Percentiles rank a stretch among this genome's conserved stretches.
Evolutionary conservation across 2,888 invertebrate genomes (phyloP).

Genomic region (Drosophila prolongata): DNA sequence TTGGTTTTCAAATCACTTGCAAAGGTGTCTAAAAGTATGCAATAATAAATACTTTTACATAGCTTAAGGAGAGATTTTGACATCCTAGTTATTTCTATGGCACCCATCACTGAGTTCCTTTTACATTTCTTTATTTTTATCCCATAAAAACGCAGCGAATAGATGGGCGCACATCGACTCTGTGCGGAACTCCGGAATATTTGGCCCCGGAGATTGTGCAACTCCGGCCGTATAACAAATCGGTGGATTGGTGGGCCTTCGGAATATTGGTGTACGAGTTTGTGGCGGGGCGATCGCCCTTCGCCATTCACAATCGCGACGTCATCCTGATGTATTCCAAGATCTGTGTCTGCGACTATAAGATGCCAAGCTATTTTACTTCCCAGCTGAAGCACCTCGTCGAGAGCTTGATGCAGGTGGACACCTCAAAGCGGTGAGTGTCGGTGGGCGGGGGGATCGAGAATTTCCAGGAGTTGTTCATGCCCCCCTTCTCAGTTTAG

Average conservation of each 20-base stretch:
- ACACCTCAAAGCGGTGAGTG: conserved; percentile 88
- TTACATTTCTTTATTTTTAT: not conserved
- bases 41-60: no score
- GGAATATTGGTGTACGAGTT: conserved; percentile 95
- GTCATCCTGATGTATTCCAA: conserved; percentile 98
- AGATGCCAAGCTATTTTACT: conserved; percentile 93
- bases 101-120: no score
- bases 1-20: no score
- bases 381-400: conserved; percentile 92
- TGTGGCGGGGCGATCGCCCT: conserved; percentile 96
- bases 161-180: conserved; percentile 92
- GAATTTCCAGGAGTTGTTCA: not conserved
- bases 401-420: conserved; percentile 91
- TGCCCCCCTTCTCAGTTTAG: conserved; percentile 86
- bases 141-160: conserved; percentile 78
- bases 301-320: conserved; percentile 89
- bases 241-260: conserved; percentile 99
- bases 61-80: no score
- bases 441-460: no score
- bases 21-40: no score
- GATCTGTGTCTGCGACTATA: conserved; percentile 95
- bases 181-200: conserved; percentile 99
- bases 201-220: conserved; percentile 96
- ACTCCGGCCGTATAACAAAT: conserved; percentile 95
- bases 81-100: no score